phyloP scores from a whole-genome alignment of 2,797 vertebrate genomes.

The Rhodeus uyekii region DNA sequence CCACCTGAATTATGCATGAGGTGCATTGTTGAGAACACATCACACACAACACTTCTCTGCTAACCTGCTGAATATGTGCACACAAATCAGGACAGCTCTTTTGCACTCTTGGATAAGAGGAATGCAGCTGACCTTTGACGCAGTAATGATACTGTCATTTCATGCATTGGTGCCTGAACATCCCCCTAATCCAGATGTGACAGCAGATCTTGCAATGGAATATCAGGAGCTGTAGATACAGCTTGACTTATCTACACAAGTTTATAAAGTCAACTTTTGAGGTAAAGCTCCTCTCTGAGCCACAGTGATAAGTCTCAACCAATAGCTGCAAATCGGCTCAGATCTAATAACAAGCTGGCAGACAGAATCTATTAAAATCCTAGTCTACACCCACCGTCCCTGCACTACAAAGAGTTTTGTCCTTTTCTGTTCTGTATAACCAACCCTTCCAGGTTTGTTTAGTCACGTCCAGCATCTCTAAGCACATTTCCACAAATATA shows the following conservation, averaged over 20 bases:
- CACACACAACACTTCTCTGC: neutral
- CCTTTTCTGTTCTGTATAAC: slow-evolving; percentile 1
- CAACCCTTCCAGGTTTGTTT: slow-evolving; percentile 16
- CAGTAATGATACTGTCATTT: slow-evolving; percentile 26
- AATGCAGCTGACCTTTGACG: slow-evolving; percentile 17
- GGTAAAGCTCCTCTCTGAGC: slow-evolving; percentile 18
- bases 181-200: slow-evolving; percentile 5
- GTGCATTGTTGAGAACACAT: slow-evolving; percentile 1
- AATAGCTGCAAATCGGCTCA: slow-evolving; percentile 15
- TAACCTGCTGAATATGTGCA: slow-evolving; percentile 16
- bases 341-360: slow-evolving; percentile 23
- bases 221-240: neutral
- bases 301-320: slow-evolving; percentile 20
- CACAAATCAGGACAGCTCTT: slow-evolving; percentile 13
- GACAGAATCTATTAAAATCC: slow-evolving; percentile 28
- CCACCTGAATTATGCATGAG: slow-evolving; percentile 39
- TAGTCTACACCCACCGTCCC: slow-evolving; percentile 15
- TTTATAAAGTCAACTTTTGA: neutral
- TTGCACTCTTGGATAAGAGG: neutral
- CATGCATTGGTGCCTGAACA: neutral
- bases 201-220: neutral
- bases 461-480: slow-evolving; percentile 1
- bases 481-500: slow-evolving; percentile 2
- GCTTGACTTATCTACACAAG: slow-evolving; percentile 20
- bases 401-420: slow-evolving; percentile 6